A percentile compares a stretch with the other conserved stretches of the same genome.
Evolutionary conservation across 2,797 vertebrate species (phyloP).

Genomic region (Peromyscus nudipes): DNA sequence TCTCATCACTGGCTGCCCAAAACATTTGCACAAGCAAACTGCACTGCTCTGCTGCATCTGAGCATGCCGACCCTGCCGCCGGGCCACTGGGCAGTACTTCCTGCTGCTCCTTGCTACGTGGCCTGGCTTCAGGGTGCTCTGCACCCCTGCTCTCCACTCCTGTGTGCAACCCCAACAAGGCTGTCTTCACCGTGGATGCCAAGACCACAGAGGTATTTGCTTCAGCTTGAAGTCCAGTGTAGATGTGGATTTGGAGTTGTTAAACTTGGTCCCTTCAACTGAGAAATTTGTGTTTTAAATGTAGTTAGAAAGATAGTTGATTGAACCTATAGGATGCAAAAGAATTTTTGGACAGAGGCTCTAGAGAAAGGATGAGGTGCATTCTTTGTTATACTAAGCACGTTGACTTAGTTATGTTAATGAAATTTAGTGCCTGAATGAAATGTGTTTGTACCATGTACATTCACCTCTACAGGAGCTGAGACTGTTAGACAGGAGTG

Average conservation of each 20-base stretch:
- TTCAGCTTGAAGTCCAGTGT: background rate
- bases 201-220: slow-evolving; percentile 92
- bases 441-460: fast-evolving
- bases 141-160: slow-evolving; percentile 78
- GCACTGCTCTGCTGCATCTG: slow-evolving; percentile 61
- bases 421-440: background rate
- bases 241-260: fast-evolving
- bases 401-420: background rate
- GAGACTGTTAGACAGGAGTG: background rate
- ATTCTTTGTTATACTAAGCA: fast-evolving
- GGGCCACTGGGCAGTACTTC: slow-evolving; percentile 80
- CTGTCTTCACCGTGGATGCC: slow-evolving; percentile 90
- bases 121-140: slow-evolving; percentile 84
- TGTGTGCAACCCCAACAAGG: slow-evolving; percentile 91
- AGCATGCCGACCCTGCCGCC: slow-evolving; percentile 67
- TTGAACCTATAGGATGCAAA: background rate
- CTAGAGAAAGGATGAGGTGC: fast-evolving
- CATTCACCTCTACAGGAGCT: fast-evolving
- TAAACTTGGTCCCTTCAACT: fast-evolving
- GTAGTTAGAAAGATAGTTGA: background rate
- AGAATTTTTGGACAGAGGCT: background rate
- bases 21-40: slow-evolving; percentile 86
- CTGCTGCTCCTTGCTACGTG: slow-evolving; percentile 88
- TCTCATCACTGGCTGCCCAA: slow-evolving; percentile 88
- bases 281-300: background rate